phyloP scores from a whole-genome alignment of 1,140 invertebrate genomes.

The Drosophila erecta region DNA sequence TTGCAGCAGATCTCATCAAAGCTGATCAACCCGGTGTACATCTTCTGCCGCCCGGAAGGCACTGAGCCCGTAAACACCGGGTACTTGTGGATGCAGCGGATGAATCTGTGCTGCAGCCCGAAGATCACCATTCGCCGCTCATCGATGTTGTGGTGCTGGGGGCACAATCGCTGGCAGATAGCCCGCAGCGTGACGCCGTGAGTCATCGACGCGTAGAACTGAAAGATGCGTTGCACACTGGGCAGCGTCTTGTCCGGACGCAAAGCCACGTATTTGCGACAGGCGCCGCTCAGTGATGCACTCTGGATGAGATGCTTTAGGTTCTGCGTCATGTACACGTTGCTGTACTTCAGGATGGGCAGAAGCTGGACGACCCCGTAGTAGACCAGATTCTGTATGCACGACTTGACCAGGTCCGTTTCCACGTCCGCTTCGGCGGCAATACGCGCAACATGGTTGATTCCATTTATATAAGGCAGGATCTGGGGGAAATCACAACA shows the following conservation, averaged over 20 bases:
- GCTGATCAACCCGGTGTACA: slow-evolving; percentile 92
- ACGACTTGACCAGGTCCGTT: slow-evolving; percentile 96
- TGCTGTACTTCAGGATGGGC: slow-evolving; percentile 97
- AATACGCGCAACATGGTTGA: slow-evolving; percentile 95
- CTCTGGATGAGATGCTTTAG: slow-evolving; percentile 90
- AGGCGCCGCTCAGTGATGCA: slow-evolving; percentile 89
- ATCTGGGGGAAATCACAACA: slow-evolving; percentile 88
- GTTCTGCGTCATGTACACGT: slow-evolving; percentile 96
- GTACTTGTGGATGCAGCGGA: slow-evolving; percentile 92
- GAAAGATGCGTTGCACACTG: slow-evolving; percentile 91
- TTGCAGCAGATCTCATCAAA: slow-evolving; percentile 96
- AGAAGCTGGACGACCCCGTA: slow-evolving; percentile 90
- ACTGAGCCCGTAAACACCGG: slow-evolving; percentile 86
- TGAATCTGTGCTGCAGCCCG: slow-evolving; percentile 93
- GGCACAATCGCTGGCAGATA: slow-evolving; percentile 89
- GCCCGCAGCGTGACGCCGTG: slow-evolving; percentile 94
- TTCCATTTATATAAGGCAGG: slow-evolving; percentile 95
- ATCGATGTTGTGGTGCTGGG: slow-evolving; percentile 87
- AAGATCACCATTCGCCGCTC: slow-evolving; percentile 96
- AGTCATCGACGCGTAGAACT: slow-evolving; percentile 92
- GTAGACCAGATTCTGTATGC: slow-evolving; percentile 96
- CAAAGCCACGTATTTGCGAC: slow-evolving; percentile 89
- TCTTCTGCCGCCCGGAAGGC: slow-evolving; percentile 86
- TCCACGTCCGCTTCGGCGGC: slow-evolving; percentile 95
- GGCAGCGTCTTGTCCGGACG: slow-evolving; percentile 85